Conservation (phyloP, 2,113 vertebrate genomes). For the Gavia stellata region DNA sequence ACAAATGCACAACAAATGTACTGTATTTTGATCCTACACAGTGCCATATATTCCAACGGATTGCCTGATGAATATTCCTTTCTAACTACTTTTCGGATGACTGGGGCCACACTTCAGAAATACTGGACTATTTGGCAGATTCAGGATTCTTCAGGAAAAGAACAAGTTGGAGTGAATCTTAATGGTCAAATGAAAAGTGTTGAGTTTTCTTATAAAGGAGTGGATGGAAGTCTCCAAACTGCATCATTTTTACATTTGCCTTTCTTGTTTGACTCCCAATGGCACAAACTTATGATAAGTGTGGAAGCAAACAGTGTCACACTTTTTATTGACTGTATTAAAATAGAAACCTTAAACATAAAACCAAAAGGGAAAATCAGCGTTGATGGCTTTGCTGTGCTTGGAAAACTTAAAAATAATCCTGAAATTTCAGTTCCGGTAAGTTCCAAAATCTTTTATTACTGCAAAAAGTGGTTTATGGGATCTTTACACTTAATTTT, state of each 20-base stretch:
- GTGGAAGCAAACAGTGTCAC: conserved; percentile 74
- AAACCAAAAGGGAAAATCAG: conserved; percentile 74
- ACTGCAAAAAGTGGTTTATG: not conserved
- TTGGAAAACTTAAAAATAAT: conserved; percentile 84
- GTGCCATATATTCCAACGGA: conserved; percentile 80
- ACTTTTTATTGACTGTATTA: conserved; percentile 82
- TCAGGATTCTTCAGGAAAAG: conserved; percentile 78
- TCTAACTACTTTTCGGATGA: conserved; percentile 84
- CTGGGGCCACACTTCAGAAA: conserved; percentile 76
- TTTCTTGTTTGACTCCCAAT: conserved; percentile 84
- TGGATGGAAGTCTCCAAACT: conserved; percentile 67
- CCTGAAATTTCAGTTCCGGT: conserved; percentile 82
- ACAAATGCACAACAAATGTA: not conserved
- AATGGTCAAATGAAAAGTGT: conserved; percentile 80
- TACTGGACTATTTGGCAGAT: conserved; percentile 91
- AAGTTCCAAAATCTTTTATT: conserved; percentile 55
- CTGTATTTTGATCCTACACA: conserved; percentile 60
- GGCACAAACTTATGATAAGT: conserved; percentile 83
- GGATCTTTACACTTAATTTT: not conserved
- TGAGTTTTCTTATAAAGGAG: conserved; percentile 80
- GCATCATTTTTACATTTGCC: conserved; percentile 74
- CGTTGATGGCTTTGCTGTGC: conserved; percentile 78
- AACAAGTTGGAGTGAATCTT: conserved; percentile 83
- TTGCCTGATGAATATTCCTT: conserved; percentile 86
- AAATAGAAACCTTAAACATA: conserved; percentile 74